Evolutionary conservation across 2,113 vertebrate genomes (phyloP).

Genomic region (Triplophysa siluroides): DNA sequence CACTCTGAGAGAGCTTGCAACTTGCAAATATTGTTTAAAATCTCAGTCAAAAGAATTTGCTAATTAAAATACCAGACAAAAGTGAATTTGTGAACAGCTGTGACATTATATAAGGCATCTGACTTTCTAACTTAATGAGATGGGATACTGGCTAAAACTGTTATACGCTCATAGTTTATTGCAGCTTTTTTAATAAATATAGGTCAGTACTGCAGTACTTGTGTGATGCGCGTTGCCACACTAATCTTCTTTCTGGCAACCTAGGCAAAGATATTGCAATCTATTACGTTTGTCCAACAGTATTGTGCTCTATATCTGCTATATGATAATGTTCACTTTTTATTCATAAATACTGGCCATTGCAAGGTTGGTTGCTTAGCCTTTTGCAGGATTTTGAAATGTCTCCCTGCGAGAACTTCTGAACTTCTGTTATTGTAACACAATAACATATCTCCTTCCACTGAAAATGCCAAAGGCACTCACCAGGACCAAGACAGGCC

Average conservation of each 20-base stretch:
- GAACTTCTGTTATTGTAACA: conserved; percentile 1
- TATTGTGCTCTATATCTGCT: background rate
- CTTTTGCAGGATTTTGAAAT: background rate
- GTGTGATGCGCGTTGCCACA: conserved; percentile 1
- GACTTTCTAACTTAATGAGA: background rate
- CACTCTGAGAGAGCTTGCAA: background rate
- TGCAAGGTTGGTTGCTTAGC: background rate
- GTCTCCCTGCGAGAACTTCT: background rate
- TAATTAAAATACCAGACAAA: background rate
- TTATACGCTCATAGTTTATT: background rate
- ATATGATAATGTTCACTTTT: background rate
- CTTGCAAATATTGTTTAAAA: background rate
- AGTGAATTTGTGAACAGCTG: background rate
- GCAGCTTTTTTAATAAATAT: conserved; percentile 9
- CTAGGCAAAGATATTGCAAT: background rate
- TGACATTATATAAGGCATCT: conserved; percentile 1
- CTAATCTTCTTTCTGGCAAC: background rate
- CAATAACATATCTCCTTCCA: background rate
- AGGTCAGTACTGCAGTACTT: conserved; percentile 16
- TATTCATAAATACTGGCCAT: conserved; percentile 6
- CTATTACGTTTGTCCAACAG: background rate
- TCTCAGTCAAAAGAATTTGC: background rate
- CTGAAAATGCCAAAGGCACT: conserved; percentile 26
- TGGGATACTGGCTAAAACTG: background rate
- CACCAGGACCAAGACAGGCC: background rate